These are phyloP conservation scores for Solen grandis DNA, from an alignment of 1,140 invertebrate genomes.

Conservation along the genomic window DNA sequence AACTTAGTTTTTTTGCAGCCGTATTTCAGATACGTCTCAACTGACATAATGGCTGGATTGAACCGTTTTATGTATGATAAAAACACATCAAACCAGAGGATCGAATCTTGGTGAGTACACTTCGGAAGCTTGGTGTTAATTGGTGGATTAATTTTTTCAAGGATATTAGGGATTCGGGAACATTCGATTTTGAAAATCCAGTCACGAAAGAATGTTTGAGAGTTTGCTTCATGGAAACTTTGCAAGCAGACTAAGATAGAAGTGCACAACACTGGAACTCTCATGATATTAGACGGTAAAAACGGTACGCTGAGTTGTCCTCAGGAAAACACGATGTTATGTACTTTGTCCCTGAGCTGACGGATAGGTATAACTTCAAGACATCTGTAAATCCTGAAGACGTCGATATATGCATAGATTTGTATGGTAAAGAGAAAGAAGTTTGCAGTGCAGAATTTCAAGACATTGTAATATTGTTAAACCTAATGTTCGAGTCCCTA, in stretches of 20 bases:
- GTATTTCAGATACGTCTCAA: conserved; percentile 25
- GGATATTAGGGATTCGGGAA: conserved; percentile 30
- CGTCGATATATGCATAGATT: conserved; percentile 11
- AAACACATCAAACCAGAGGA: conserved; percentile 52
- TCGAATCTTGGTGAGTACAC: conserved; percentile 51
- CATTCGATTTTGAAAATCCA: conserved; percentile 18
- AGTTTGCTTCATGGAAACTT: conserved; percentile 29
- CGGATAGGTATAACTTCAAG: conserved; percentile 8
- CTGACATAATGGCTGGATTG: conserved; percentile 24
- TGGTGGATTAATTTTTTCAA: conserved; percentile 52
- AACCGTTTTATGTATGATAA: conserved; percentile 53
- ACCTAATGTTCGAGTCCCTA: conserved; percentile 23
- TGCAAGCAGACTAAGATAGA: conserved; percentile 24
- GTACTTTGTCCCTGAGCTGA: conserved; percentile 30
- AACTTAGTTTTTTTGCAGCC: conserved; percentile 35
- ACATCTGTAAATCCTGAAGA: conserved; percentile 25
- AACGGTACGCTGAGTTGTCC: conserved; percentile 24
- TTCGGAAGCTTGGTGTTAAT: conserved; percentile 32
- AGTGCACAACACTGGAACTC: conserved; percentile 31
- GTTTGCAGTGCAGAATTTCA: conserved; percentile 7
- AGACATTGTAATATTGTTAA: conserved; percentile 29
- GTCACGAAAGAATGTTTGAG: conserved; percentile 20
- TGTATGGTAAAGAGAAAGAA: conserved; percentile 17
- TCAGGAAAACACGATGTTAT: conserved; percentile 36
- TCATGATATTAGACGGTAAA: conserved; percentile 9